These are phyloP conservation scores for Coregonus clupeaformis DNA, from an alignment of 2,113 vertebrate species.

Conservation along the genomic window DNA sequence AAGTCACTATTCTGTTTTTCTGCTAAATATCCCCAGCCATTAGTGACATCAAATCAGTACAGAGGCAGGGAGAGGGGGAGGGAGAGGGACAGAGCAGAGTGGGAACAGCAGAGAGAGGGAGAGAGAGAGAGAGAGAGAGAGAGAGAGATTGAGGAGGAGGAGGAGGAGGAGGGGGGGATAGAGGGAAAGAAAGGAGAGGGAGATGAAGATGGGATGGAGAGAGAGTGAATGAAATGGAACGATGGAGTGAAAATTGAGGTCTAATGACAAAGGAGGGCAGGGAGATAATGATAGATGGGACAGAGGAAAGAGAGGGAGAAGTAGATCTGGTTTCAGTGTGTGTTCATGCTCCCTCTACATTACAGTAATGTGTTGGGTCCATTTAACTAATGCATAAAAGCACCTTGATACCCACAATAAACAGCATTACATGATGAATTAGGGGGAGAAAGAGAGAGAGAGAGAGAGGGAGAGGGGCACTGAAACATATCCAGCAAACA, in stretches of 20 bases:
- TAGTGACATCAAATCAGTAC: slow-evolving; percentile 83
- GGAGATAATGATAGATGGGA: slow-evolving; percentile 16
- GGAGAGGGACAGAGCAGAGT: slow-evolving; percentile 13
- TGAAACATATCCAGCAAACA: slow-evolving; percentile 55
- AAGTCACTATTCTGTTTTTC: slow-evolving; percentile 69
- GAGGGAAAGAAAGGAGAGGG: not conserved
- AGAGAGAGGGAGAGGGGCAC: slow-evolving; percentile 9
- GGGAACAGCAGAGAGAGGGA: slow-evolving; percentile 20
- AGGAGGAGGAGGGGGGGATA: not conserved
- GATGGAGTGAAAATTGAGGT: not conserved
- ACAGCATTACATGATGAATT: slow-evolving; percentile 73
- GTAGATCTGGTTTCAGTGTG: slow-evolving; percentile 80
- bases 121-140: not conserved
- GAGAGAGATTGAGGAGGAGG: not conserved
- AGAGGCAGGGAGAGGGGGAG: slow-evolving; percentile 44
- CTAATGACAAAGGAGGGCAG: not conserved
- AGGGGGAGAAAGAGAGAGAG: slow-evolving; percentile 34
- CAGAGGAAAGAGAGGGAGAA: slow-evolving; percentile 25
- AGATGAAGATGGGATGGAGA: not conserved
- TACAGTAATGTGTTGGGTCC: slow-evolving; percentile 83
- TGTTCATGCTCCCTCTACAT: slow-evolving; percentile 85
- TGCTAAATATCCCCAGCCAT: slow-evolving; percentile 78
- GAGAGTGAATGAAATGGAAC: too few relatives aligned
- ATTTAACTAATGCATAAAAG: slow-evolving; percentile 78
- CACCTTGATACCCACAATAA: slow-evolving; percentile 67